A percentile compares a stretch with the other conserved stretches of the same genome.
Evolutionary conservation across 2,888 invertebrate species (phyloP).

Genomic region (Dicranocentrus wangi): DNA sequence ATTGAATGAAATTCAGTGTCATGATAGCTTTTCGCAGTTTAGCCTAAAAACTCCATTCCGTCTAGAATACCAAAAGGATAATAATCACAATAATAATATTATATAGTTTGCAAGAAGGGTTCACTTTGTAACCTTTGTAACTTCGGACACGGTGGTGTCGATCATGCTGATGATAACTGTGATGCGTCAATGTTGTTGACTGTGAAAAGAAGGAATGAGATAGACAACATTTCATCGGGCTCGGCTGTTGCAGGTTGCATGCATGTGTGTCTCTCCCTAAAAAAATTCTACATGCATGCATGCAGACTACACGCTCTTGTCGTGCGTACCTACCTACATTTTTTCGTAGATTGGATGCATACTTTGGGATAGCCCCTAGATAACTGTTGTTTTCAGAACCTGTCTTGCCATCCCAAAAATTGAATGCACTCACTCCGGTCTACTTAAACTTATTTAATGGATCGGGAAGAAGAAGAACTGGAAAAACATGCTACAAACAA

Average conservation of each 20-base stretch:
- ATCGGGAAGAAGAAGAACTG: constrained; percentile 57
- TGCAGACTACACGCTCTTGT: constrained; percentile 4
- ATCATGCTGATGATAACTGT: constrained; percentile 35
- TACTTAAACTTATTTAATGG: constrained; percentile 38
- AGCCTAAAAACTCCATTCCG: too few species aligned
- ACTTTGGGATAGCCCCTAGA: constrained; percentile 60
- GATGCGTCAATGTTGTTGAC: constrained; percentile 22
- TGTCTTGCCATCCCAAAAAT: constrained; percentile 31
- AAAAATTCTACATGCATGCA: neutral
- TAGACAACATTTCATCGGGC: neutral
- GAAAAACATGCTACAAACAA: constrained; percentile 56
- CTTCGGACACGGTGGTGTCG: constrained; percentile 15
- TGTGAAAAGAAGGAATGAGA: constrained; percentile 9
- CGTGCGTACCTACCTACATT: constrained; percentile 33
- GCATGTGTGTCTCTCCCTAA: constrained; percentile 1
- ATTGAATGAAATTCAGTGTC: neutral
- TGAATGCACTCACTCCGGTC: too few species aligned
- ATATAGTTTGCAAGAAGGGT: too few species aligned
- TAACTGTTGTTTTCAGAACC: constrained; percentile 59
- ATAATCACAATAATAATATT: neutral
- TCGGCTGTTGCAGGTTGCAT: constrained; percentile 30
- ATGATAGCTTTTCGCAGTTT: too few species aligned
- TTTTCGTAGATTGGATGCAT: constrained; percentile 29
- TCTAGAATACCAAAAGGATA: too few species aligned
- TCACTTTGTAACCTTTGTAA: constrained; percentile 11